These are phyloP conservation scores for Seriola dumerili DNA, from an alignment of 2,113 vertebrate species.

Conservation along the genomic window DNA sequence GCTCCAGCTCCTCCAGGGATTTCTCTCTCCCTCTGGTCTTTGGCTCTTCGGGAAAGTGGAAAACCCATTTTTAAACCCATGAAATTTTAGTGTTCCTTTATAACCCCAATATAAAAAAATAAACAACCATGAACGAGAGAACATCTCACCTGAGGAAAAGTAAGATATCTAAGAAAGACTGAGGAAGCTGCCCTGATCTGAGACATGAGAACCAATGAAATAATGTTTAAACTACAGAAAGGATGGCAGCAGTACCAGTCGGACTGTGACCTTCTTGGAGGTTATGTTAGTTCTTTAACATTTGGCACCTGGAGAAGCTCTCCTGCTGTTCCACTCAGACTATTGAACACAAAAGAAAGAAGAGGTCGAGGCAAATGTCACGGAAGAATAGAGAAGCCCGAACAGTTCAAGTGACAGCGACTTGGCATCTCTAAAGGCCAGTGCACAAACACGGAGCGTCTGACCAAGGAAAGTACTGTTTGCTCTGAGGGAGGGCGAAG, in stretches of 20 bases:
- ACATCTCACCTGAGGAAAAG: not conserved
- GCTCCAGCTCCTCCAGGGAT: not conserved
- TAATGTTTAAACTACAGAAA: not conserved
- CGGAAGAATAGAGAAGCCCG: conserved; percentile 17
- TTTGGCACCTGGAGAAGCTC: conserved; percentile 3
- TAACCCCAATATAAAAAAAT: not conserved
- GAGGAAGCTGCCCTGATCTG: not conserved
- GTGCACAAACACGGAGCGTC: not conserved
- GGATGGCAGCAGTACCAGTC: conserved; percentile 1
- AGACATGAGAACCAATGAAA: not conserved
- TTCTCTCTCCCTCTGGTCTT: not conserved
- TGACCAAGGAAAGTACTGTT: not conserved
- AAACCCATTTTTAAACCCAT: not conserved
- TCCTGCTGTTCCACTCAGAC: conserved; percentile 1
- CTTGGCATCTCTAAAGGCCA: conserved; percentile 35
- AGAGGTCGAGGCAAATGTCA: conserved; percentile 24
- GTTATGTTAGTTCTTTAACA: conserved; percentile 18
- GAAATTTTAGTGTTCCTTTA: not conserved
- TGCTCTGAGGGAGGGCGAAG: not conserved
- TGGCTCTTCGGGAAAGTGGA: not conserved
- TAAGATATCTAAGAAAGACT: not conserved
- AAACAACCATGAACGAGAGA: not conserved
- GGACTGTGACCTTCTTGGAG: not conserved
- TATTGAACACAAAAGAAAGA: not conserved
- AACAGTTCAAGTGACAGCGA: conserved; percentile 19